phyloP scores from a whole-genome alignment of 2,113 vertebrate genomes.

The Micronycteris hirsuta region DNA sequence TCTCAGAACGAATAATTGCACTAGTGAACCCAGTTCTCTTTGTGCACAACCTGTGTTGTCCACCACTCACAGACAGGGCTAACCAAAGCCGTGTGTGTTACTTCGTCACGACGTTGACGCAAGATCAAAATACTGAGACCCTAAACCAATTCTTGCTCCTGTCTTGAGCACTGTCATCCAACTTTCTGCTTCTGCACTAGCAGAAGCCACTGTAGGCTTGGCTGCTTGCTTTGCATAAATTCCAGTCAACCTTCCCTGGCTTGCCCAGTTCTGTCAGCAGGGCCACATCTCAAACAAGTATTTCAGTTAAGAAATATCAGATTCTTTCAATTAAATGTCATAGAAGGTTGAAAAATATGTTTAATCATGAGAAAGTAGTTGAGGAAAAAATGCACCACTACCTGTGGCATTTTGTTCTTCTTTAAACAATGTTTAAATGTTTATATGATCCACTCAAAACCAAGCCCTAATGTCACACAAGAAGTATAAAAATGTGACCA shows the following conservation, averaged over 20 bases:
- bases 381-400: not conserved
- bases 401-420: not conserved
- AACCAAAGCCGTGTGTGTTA: not conserved
- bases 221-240: not conserved
- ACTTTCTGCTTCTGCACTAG: not conserved
- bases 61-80: not conserved
- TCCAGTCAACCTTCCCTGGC: not conserved
- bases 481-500: not conserved
- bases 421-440: not conserved
- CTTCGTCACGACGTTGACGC: not conserved
- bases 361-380: not conserved
- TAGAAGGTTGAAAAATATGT: not conserved
- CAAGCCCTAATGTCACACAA: not conserved
- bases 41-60: not conserved
- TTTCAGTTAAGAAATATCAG: not conserved
- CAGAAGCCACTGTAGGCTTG: rapidly evolving
- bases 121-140: not conserved
- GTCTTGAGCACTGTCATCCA: not conserved
- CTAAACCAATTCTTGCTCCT: not conserved
- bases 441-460: not conserved
- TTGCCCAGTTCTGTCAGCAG: not conserved
- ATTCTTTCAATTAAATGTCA: not conserved
- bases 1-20: not conserved
- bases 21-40: too few relatives aligned
- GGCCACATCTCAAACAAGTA: not conserved